phyloP scores from a whole-genome alignment of 2,113 vertebrate species.

The Rattus norvegicus region GRCr8 NC_086030.1:44887001-44887500 shows the following conservation, averaged over 20 bases:
- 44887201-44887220: background rate
- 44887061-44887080: background rate
- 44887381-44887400: background rate
- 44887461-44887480: background rate
- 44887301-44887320: background rate
- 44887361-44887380: background rate
- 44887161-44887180: background rate
- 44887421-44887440: background rate
- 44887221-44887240: background rate
- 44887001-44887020: background rate
- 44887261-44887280: background rate
- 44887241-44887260: fast-evolving
- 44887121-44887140: background rate
- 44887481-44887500: background rate
- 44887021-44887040: background rate
- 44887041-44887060: background rate
- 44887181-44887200: background rate
- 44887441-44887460: background rate
- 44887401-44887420: background rate
- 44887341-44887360: background rate
- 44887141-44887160: background rate
- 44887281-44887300: background rate
- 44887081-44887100: background rate
- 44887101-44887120: fast-evolving
- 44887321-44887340: background rate